Base-by-base conservation (phyloP, 2,113 vertebrate species). In the Carassius carassius region DNA sequence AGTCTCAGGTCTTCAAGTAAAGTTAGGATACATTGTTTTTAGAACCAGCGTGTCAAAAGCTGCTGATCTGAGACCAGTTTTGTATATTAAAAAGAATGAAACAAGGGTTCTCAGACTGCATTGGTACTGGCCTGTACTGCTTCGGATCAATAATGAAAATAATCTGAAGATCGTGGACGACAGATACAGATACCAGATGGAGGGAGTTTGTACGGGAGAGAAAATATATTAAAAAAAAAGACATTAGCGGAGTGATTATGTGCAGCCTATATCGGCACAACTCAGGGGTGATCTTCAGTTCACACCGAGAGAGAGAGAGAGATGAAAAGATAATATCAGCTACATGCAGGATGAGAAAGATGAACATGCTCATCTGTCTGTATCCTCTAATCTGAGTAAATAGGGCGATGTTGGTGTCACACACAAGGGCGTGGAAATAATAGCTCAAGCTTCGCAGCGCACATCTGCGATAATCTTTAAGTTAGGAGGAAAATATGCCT, bases 181-280 rank as follows among this genome's bases (percentile, higher is more conserved):
- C n/a, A 74, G 41, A 79, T 82, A 75, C 81, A 88, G 13, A 49
- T 70, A 82, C 78, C 85, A 88, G 85, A 86, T 86, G 87, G 87
- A 84, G 67, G 5, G 69, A 65, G 67, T 85, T 85, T 86, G 74
- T 75, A 41, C 37, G 82, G n/a, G 63, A 75, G 37, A 8, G 58
- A 25, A 65, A 23, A 82, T 78, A 78, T 81, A 9, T 58, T 84
- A 12, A 83, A 78, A 44, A 62, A 86, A 77, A 82, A 88, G 23
- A 81, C 79, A 78, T 77, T 79, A 84, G 78, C n/a, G 3, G 23
- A 62, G 78, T 65, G 78, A 73, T 70, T 85, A 82, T 83, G 63
- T 78, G 60, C 49, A 25, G 74, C 67, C 60, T 58, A 79, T 80
- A 73, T 65, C 82, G 69, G 29, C 69, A 73, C 62, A 82, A 49